A percentile compares a stretch with the other conserved stretches of the same genome.
Evolutionary conservation across 2,888 invertebrate genomes (phyloP).

Genomic region (Drosophila siamana): DNA sequence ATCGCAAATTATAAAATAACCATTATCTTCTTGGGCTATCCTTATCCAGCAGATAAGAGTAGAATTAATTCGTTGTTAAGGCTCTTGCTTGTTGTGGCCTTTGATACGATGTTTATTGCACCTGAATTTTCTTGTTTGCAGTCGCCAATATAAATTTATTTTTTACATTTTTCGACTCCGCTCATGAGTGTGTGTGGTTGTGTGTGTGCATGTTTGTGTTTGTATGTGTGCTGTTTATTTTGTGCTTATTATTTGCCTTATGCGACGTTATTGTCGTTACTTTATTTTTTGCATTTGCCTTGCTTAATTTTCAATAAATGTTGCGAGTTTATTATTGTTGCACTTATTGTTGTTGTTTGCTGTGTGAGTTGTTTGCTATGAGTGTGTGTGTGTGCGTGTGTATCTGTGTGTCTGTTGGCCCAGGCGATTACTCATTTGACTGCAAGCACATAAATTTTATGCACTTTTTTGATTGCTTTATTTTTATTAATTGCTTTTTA

Average conservation of each 20-base stretch:
- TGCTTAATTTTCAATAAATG: slow-evolving; percentile 80
- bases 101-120: slow-evolving; percentile 77
- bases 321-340: slow-evolving; percentile 61
- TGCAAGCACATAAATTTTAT: slow-evolving; percentile 78
- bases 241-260: slow-evolving; percentile 71
- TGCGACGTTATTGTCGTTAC: slow-evolving; percentile 20
- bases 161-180: slow-evolving; percentile 39
- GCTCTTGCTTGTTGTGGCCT: slow-evolving; percentile 47
- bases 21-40: no score
- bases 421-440: slow-evolving; percentile 80
- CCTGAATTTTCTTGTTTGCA: slow-evolving; percentile 79
- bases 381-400: slow-evolving; percentile 19
- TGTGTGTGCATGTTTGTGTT: slow-evolving; percentile 16
- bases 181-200: slow-evolving; percentile 9
- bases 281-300: slow-evolving; percentile 53
- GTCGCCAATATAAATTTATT: slow-evolving; percentile 74
- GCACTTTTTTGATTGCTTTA: slow-evolving; percentile 71
- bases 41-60: slow-evolving; percentile 13
- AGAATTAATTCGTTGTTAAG: slow-evolving; percentile 19
- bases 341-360: slow-evolving; percentile 40
- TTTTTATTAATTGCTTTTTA: slow-evolving; percentile 79
- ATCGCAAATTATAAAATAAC: no score
- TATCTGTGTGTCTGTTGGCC: slow-evolving; percentile 40
- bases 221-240: slow-evolving; percentile 73
- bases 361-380: slow-evolving; percentile 13